Percentiles rank a stretch among this genome's conserved stretches.
Evolutionary conservation across 2,113 vertebrate species (phyloP).

Genomic region (Plectropomus leopardus): DNA sequence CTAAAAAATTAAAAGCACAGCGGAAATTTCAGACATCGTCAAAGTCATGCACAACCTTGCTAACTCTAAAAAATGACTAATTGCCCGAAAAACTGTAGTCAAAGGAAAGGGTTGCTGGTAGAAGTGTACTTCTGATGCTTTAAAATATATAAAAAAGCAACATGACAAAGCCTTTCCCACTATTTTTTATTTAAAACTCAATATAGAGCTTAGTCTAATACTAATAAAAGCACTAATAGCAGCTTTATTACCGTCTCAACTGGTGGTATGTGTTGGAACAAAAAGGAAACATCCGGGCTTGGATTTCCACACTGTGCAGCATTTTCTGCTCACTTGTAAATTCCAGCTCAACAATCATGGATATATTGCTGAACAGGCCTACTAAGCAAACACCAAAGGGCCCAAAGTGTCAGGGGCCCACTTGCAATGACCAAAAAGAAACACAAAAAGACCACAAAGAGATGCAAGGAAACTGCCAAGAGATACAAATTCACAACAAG

Average conservation of each 20-base stretch:
- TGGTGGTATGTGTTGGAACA: no score
- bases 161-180: background rate
- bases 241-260: background rate
- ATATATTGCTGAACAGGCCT: no score
- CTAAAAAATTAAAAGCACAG: background rate
- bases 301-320: background rate
- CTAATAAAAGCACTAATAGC: no score
- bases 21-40: background rate
- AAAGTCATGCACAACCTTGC: background rate
- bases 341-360: background rate
- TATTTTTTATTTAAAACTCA: background rate
- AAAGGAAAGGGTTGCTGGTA: background rate
- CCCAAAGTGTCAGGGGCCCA: no score
- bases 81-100: background rate
- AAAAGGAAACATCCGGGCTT: background rate
- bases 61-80: background rate
- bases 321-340: background rate
- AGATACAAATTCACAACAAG: no score
- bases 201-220: background rate
- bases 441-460: no score
- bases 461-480: no score
- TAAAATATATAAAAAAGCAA: background rate
- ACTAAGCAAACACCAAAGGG: no score
- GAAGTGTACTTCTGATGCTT: background rate
- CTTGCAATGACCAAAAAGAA: no score